phyloP scores from a whole-genome alignment of 2,888 invertebrate genomes.

The Aporophyla nigra region DNA sequence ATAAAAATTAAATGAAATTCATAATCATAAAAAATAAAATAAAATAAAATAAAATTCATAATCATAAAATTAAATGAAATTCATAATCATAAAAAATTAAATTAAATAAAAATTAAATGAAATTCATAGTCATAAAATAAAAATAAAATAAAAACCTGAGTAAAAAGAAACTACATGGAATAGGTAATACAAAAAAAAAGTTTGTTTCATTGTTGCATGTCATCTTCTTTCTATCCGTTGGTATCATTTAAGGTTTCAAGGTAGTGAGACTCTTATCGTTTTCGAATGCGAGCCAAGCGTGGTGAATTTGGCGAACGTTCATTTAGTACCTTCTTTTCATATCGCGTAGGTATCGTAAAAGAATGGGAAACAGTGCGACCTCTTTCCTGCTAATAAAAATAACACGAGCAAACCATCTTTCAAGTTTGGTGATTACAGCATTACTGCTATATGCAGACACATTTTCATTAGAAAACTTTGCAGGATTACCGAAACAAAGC shows the following conservation, averaged over 20 bases:
- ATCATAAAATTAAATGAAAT: too few relatives aligned
- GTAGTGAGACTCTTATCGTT: not conserved
- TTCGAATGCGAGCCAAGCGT: not conserved
- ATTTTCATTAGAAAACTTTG: not conserved
- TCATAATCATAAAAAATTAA: too few relatives aligned
- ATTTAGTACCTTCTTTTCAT: not conserved
- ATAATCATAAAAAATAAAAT: too few relatives aligned
- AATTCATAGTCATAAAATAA: too few relatives aligned
- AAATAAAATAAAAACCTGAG: too few relatives aligned
- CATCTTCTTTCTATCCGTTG: not conserved
- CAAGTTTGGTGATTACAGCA: not conserved
- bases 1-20: too few relatives aligned
- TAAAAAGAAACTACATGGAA: too few relatives aligned
- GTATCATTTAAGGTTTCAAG: not conserved
- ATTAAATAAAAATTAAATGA: too few relatives aligned
- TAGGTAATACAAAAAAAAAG: too few relatives aligned
- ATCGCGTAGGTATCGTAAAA: not conserved
- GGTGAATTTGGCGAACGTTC: not conserved
- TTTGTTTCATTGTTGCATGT: too few relatives aligned
- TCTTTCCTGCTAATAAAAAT: not conserved
- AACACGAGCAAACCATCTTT: not conserved
- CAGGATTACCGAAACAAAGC: constrained; percentile 10
- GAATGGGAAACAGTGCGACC: not conserved
- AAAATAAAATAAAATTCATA: too few relatives aligned
- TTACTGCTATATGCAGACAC: not conserved